Conservation (phyloP, 2,888 invertebrate species). For the Nomada hirtipes region DNA sequence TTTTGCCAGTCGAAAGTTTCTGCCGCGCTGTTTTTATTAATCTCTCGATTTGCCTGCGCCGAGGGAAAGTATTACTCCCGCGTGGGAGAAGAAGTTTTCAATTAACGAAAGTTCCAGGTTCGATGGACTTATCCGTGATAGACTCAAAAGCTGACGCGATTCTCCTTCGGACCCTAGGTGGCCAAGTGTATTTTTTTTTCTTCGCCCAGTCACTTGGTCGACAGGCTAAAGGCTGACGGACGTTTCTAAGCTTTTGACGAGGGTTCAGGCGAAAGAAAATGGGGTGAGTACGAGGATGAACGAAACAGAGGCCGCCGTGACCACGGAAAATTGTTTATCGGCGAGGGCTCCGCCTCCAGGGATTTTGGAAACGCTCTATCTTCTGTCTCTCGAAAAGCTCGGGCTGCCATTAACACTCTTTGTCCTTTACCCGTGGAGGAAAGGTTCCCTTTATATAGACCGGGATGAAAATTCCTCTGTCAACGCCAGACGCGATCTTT, state of each 20-base stretch:
- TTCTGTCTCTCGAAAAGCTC: conserved; percentile 53
- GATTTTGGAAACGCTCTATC: conserved; percentile 70
- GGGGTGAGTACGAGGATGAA: not conserved
- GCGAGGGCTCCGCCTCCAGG: conserved; percentile 50
- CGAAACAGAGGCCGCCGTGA: conserved; percentile 12
- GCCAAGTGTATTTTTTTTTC: conserved; percentile 8
- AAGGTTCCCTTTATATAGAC: conserved; percentile 9
- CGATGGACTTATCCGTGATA: not conserved
- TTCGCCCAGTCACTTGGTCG: conserved; percentile 31
- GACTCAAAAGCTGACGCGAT: conserved; percentile 5
- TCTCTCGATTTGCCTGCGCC: conserved; percentile 18
- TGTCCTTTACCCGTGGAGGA: conserved; percentile 23
- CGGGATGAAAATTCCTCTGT: conserved; percentile 61
- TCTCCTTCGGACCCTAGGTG: not conserved
- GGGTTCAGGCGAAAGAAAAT: conserved; percentile 52
- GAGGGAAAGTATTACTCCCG: conserved; percentile 15
- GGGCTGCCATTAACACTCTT: conserved; percentile 63
- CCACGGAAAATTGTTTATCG: conserved; percentile 69
- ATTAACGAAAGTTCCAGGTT: conserved; percentile 13
- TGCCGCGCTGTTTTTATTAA: conserved; percentile 40
- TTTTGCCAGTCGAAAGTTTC: conserved; percentile 33
- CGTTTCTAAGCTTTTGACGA: conserved; percentile 55
- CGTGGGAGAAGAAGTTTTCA: not conserved
- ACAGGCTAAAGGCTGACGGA: conserved; percentile 46
- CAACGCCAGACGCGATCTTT: conserved; percentile 53